A percentile compares a stretch with the other conserved stretches of the same genome.
phyloP scores from a whole-genome alignment of 2,113 vertebrate species.

The Myrmecophaga tridactyla region DNA sequence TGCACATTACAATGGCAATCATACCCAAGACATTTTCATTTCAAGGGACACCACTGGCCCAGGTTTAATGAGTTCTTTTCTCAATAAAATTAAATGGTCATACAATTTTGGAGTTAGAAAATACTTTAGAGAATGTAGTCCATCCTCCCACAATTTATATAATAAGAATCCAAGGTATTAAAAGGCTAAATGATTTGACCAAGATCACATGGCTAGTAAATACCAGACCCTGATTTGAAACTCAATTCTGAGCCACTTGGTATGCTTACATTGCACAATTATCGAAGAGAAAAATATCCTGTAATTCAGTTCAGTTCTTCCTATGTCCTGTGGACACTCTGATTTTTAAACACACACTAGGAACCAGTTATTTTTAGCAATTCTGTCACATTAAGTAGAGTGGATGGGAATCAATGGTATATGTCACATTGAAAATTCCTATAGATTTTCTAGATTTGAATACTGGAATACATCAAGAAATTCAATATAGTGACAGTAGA shows the following conservation, averaged over 20 bases:
- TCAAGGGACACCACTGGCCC: neutral
- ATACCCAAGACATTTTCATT: constrained; percentile 53
- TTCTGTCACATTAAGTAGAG: constrained; percentile 38
- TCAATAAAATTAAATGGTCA: constrained; percentile 43
- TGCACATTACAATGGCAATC: constrained; percentile 47
- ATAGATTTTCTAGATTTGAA: constrained; percentile 37
- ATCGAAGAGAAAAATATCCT: constrained; percentile 40
- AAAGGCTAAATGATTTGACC: constrained; percentile 44
- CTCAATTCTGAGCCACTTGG: neutral
- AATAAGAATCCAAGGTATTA: constrained; percentile 15
- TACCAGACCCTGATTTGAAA: neutral
- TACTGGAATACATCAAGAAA: constrained; percentile 14
- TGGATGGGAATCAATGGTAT: neutral
- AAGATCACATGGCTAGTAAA: constrained; percentile 11
- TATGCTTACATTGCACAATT: constrained; percentile 36
- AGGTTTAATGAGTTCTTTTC: constrained; percentile 48
- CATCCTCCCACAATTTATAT: neutral
- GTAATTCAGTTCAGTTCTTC: constrained; percentile 29
- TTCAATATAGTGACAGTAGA: constrained; percentile 2
- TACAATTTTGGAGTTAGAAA: constrained; percentile 45
- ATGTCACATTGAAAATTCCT: constrained; percentile 38
- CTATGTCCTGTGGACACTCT: constrained; percentile 27
- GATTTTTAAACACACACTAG: neutral
- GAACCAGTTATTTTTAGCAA: constrained; percentile 1
- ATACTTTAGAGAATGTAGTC: neutral